Conservation (phyloP, 2,113 vertebrate species). For the Odontesthes bonariensis region DNA sequence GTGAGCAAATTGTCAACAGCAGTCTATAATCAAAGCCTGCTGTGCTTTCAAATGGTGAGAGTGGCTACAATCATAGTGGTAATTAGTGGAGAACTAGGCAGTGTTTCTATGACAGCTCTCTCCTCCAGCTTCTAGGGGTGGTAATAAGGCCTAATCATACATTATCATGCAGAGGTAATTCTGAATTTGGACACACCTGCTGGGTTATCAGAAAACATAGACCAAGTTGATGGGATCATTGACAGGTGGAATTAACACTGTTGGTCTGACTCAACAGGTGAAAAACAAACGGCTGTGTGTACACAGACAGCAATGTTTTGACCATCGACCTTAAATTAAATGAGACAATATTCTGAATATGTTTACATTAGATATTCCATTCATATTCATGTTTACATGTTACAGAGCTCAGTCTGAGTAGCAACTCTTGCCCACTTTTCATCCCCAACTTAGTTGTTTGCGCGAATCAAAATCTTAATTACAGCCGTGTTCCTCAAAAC, state of each 20-base stretch:
- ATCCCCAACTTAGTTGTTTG: too few species aligned
- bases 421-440: too few species aligned
- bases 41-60: slow-evolving; percentile 15
- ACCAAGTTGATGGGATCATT: background rate
- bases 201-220: background rate
- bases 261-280: too few species aligned
- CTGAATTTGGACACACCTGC: background rate
- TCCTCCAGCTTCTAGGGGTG: slow-evolving; percentile 7
- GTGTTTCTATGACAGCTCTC: background rate
- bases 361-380: too few species aligned
- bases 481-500: too few species aligned
- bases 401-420: too few species aligned
- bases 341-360: too few species aligned
- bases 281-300: too few species aligned
- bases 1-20: background rate
- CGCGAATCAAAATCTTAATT: too few species aligned
- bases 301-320: too few species aligned
- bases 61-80: background rate
- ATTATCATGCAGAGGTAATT: background rate
- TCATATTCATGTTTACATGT: too few species aligned
- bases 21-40: slow-evolving; percentile 28
- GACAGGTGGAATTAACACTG: slow-evolving; percentile 5
- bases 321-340: too few species aligned
- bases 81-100: slow-evolving; percentile 16
- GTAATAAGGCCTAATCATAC: background rate